phyloP scores from a whole-genome alignment of 1,140 invertebrate species.

The Drosophila lini region DNA sequence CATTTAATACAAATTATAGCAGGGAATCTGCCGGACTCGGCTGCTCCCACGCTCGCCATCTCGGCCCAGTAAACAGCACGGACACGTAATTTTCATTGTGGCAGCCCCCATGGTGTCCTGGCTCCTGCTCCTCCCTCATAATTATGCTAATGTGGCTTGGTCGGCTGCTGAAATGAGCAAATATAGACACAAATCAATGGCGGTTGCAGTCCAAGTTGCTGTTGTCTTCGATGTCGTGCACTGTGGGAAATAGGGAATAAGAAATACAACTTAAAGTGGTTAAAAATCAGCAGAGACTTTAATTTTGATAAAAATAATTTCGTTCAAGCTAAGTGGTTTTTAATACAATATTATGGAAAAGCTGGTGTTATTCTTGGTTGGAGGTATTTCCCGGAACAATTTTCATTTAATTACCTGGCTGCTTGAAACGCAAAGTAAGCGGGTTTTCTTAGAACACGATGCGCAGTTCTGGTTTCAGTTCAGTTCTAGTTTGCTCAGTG shows the following conservation, averaged over 20 bases:
- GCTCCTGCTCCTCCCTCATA: constrained; percentile 35
- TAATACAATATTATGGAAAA: too few relatives aligned
- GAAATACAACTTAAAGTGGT: background rate
- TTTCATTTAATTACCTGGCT: background rate
- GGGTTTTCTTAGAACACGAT: background rate
- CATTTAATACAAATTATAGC: constrained; percentile 65
- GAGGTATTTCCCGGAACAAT: background rate
- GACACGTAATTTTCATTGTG: constrained; percentile 61
- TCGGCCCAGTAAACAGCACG: constrained; percentile 37
- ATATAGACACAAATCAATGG: constrained; percentile 65
- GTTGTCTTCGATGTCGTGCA: constrained; percentile 1
- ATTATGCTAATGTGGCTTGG: constrained; percentile 69
- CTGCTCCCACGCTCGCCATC: constrained; percentile 20
- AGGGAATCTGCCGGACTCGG: constrained; percentile 15
- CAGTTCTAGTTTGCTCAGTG: constrained; percentile 1
- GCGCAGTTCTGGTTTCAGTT: background rate
- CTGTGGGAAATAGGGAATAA: background rate
- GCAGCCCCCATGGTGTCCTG: constrained; percentile 11
- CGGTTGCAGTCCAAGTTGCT: constrained; percentile 19
- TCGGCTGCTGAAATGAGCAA: constrained; percentile 44
- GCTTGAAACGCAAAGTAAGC: background rate
- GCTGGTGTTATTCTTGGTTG: too few relatives aligned
- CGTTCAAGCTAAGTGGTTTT: background rate
- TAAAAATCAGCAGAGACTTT: background rate
- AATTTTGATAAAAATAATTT: background rate